Evolutionary conservation across 2,113 vertebrate species (phyloP).

Genomic region (Cephalopterus ornatus): DNA sequence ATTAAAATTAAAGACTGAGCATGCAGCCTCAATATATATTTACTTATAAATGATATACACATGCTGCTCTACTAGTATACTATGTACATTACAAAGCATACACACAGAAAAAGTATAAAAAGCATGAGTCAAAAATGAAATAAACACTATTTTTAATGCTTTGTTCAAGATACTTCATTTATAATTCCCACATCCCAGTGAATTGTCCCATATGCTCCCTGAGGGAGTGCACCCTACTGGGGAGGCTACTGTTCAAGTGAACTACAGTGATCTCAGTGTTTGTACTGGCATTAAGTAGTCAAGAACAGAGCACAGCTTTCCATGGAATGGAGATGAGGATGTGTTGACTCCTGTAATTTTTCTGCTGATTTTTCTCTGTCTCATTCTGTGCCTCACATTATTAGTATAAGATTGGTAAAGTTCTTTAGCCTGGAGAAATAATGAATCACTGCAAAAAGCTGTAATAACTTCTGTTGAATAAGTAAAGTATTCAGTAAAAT

Average conservation of each 20-base stretch:
- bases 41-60: neutral
- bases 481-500: neutral
- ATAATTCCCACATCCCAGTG: rapidly evolving
- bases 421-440: neutral
- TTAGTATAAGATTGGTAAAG: neutral
- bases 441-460: neutral
- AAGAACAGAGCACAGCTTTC: neutral
- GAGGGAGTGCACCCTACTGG: neutral
- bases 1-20: neutral
- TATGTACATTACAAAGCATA: neutral
- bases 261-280: neutral
- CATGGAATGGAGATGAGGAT: neutral
- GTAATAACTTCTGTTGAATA: neutral
- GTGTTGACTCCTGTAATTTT: neutral
- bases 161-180: neutral
- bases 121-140: neutral
- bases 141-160: neutral
- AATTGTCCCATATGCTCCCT: neutral
- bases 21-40: neutral
- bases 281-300: neutral
- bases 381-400: neutral
- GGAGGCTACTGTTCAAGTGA: neutral
- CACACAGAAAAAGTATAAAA: neutral
- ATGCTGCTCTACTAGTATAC: neutral
- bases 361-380: neutral